Percentiles rank a stretch among this genome's conserved stretches.
Evolutionary conservation across 2,888 invertebrate species (phyloP).

Genomic region (Idaea aversata): DNA sequence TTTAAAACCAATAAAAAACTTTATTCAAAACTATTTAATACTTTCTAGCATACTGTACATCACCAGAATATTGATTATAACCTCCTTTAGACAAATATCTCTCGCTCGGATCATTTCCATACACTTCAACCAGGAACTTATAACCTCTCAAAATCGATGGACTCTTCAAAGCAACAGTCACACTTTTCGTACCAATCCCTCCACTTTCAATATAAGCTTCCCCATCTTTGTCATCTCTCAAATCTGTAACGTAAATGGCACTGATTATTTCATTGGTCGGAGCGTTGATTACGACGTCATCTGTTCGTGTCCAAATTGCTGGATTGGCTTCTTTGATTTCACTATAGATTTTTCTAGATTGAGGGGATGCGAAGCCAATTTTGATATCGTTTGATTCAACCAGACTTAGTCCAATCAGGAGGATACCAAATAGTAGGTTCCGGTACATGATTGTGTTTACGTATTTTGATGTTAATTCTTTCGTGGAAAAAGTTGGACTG

Average conservation of each 20-base stretch:
- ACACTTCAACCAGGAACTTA: slow-evolving; percentile 64
- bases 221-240: slow-evolving; percentile 59
- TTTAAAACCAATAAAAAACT: slow-evolving; percentile 7
- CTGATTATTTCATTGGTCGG: slow-evolving; percentile 55
- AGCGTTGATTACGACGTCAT: slow-evolving; percentile 53
- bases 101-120: slow-evolving; percentile 39
- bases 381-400: slow-evolving; percentile 25
- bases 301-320: slow-evolving; percentile 61
- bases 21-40: slow-evolving; percentile 30
- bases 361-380: slow-evolving; percentile 16
- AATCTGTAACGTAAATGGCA: slow-evolving; percentile 58
- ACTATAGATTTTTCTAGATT: slow-evolving; percentile 53
- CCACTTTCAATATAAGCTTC: slow-evolving; percentile 58
- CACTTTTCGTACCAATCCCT: slow-evolving; percentile 57
- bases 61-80: slow-evolving; percentile 30
- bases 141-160: slow-evolving; percentile 63
- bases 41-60: slow-evolving; percentile 48
- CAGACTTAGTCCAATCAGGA: slow-evolving; percentile 8
- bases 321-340: slow-evolving; percentile 48
- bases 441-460: slow-evolving; percentile 17
- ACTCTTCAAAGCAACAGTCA: slow-evolving; percentile 59
- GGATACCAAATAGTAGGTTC: slow-evolving; percentile 12
- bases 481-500: not conserved
- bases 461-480: not conserved
- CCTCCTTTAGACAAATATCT: slow-evolving; percentile 47